Evolutionary conservation across 2,888 invertebrate genomes (phyloP), one percentile per base, ranked within the genome.

Genomic region (Diaperis boleti): DNA sequence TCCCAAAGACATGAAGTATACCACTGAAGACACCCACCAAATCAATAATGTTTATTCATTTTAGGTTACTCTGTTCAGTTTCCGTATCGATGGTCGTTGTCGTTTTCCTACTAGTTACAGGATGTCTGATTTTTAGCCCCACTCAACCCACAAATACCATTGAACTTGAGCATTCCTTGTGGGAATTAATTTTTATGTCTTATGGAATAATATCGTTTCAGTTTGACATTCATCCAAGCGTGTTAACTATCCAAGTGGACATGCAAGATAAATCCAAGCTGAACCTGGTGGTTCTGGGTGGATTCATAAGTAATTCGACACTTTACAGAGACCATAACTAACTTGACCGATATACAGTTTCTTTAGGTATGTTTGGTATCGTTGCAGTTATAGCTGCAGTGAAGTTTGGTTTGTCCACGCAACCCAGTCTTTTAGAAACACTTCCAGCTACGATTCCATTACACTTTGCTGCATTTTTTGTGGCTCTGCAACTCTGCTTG

Each of bases 1-100:
- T 65, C 95, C 95, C 0, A 94, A 94, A 79, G 94, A 95, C 76
- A 94, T 95, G 91, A 94, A 94, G 95, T 94, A 81, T n/a, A n/a
- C n/a, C n/a, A n/a, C n/a, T n/a, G n/a, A n/a, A n/a, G n/a, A n/a
- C n/a, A n/a, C n/a, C n/a, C n/a, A n/a, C n/a, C n/a, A n/a, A n/a
- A n/a, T n/a, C n/a, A n/a, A n/a, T n/a, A n/a, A n/a, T n/a, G n/a
- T n/a, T n/a, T n/a, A n/a, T 41, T 29, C 8, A 37, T 82, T 83
- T 8, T 77, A 91, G 91, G 73, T 82, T 85, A 13, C 69, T 91
- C 61, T 90, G 90, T 1, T 79, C 87, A 7, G 77, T 86, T 4
- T 92, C 93, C 0, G 89, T 88, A 15, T 72, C 83, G 14, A 85
- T 88, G 8, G 90, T 92, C 39, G 76, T 83, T 5, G 80, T 85